Evolutionary conservation across 53 echinoderm and acorn worm genomes (phyloP).

Genomic region (Arbacia lixula): DNA sequence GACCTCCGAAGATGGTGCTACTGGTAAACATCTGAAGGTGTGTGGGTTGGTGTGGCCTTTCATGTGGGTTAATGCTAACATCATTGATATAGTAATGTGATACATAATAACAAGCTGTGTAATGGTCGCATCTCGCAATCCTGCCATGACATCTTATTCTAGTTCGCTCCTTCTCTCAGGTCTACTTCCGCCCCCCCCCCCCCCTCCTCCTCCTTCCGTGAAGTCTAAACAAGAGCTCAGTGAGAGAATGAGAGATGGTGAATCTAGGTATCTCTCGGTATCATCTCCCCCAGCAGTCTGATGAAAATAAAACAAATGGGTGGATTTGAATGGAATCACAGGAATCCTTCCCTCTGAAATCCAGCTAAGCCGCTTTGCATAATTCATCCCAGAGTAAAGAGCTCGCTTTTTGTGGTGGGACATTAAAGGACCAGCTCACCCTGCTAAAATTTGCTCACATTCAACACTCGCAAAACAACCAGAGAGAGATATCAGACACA

Average conservation of each 20-base stretch:
- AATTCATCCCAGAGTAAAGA: constrained; percentile 3
- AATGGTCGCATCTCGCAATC: background rate
- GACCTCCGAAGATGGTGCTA: too few relatives aligned
- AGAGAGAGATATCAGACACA: too few relatives aligned
- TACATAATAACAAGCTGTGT: too few relatives aligned
- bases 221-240: too few relatives aligned
- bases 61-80: too few relatives aligned
- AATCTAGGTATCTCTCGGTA: background rate
- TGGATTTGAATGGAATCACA: constrained; percentile 41
- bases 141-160: background rate
- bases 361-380: constrained; percentile 43
- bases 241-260: background rate
- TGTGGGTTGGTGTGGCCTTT: too few relatives aligned
- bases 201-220: background rate
- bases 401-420: too few relatives aligned
- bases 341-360: constrained; percentile 28
- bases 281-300: constrained; percentile 1
- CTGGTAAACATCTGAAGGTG: too few relatives aligned
- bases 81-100: too few relatives aligned
- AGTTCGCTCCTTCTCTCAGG: background rate
- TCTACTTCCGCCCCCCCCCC: background rate
- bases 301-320: constrained; percentile 49
- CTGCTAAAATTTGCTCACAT: too few relatives aligned
- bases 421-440: too few relatives aligned
- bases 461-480: too few relatives aligned